These are phyloP conservation scores for Drosophila persimilis DNA, from an alignment of 1,140 invertebrate genomes.

Conservation along the genomic window DNA sequence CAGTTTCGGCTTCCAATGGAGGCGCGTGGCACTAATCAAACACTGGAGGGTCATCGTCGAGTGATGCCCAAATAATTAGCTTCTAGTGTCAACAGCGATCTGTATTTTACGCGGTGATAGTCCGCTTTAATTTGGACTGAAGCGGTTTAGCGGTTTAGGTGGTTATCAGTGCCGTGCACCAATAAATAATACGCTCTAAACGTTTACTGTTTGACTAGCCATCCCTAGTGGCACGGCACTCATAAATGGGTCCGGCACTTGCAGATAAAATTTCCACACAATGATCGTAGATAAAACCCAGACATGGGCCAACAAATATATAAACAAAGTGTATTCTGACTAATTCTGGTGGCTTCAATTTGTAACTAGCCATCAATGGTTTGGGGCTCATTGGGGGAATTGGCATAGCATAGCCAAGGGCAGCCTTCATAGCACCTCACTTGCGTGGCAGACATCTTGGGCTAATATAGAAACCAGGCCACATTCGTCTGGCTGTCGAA, in stretches of 20 bases:
- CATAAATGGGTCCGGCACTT: background rate
- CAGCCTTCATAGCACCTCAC: slow-evolving; percentile 9
- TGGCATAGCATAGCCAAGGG: slow-evolving; percentile 10
- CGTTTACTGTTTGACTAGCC: slow-evolving; percentile 16
- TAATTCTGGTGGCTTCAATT: slow-evolving; percentile 27
- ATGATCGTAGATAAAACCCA: slow-evolving; percentile 37
- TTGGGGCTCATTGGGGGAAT: background rate
- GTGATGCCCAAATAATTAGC: slow-evolving; percentile 63
- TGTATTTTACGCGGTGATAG: slow-evolving; percentile 1
- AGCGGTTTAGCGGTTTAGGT: slow-evolving; percentile 32
- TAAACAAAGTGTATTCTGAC: slow-evolving; percentile 7
- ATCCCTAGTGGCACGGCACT: background rate
- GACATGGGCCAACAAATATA: slow-evolving; percentile 23
- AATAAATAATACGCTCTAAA: slow-evolving; percentile 13
- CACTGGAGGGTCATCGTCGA: slow-evolving; percentile 23
- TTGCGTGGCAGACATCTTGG: slow-evolving; percentile 34
- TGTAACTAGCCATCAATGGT: slow-evolving; percentile 11
- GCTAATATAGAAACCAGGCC: slow-evolving; percentile 46
- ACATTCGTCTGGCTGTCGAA: background rate
- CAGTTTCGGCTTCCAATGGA: slow-evolving; percentile 24
- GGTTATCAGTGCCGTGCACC: slow-evolving; percentile 20
- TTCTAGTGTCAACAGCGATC: slow-evolving; percentile 23
- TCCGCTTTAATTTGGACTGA: slow-evolving; percentile 5
- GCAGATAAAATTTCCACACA: slow-evolving; percentile 2
- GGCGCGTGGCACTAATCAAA: slow-evolving; percentile 67